A percentile compares a stretch with the other conserved stretches of the same genome.
These are phyloP conservation scores for Coregonus suidteri DNA, from an alignment of 2,797 vertebrate genomes.

Conservation along the genomic window DNA sequence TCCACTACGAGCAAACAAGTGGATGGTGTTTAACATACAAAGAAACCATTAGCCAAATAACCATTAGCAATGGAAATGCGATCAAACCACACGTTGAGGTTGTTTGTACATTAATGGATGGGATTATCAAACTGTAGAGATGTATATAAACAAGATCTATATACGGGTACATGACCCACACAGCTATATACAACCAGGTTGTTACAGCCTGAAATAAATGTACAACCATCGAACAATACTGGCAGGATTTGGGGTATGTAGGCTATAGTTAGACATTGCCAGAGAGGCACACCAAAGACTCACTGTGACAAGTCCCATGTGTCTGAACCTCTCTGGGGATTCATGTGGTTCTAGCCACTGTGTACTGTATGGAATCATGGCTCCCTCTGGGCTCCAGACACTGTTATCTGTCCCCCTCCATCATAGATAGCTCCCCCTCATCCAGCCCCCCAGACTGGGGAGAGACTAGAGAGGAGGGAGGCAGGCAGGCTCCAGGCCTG, in stretches of 20 bases:
- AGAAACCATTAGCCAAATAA: not conserved
- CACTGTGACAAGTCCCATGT: not conserved
- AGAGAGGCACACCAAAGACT: not conserved
- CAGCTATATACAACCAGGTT: not conserved
- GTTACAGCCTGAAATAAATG: not conserved
- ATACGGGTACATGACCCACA: not conserved
- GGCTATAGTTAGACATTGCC: not conserved
- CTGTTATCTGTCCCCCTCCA: not conserved
- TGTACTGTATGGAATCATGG: not conserved
- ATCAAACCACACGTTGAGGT: not conserved
- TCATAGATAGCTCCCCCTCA: not conserved
- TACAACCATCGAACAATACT: not conserved
- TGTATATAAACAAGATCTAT: not conserved
- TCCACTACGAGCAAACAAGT: slow-evolving; percentile 7
- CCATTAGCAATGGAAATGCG: not conserved
- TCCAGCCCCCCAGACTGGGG: not conserved
- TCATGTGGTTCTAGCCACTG: not conserved
- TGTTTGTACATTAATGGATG: slow-evolving; percentile 19
- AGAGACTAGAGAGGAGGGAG: slow-evolving; percentile 46
- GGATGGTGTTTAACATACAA: slow-evolving; percentile 13
- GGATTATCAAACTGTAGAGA: not conserved
- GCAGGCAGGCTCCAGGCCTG: slow-evolving; percentile 58
- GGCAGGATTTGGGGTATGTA: not conserved
- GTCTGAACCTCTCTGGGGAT: not conserved
- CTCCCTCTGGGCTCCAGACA: not conserved